Percentiles rank a stretch among this genome's conserved stretches.
Conservation (phyloP, 2,113 vertebrate genomes). For the Diadophis punctatus region DNA sequence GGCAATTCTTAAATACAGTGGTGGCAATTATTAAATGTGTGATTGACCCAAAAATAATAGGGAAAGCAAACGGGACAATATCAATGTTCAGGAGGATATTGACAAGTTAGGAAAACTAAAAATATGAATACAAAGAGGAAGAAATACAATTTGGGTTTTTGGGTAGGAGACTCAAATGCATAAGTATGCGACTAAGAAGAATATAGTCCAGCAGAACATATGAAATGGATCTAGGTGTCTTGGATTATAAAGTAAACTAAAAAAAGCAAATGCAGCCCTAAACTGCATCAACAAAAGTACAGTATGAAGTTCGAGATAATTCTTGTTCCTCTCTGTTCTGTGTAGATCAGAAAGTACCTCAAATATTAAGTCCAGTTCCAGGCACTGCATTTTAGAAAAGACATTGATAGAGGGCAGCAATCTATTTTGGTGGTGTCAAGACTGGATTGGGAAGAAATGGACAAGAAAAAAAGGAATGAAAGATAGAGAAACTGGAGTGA, state of each 20-base stretch:
- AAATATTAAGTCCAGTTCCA: neutral
- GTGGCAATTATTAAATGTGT: neutral
- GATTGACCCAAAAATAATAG: neutral
- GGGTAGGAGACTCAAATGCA: neutral
- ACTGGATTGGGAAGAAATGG: neutral
- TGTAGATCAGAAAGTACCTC: neutral
- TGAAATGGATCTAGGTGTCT: neutral
- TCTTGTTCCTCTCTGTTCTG: neutral
- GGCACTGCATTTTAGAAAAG: neutral
- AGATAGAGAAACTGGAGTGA: neutral
- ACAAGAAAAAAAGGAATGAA: neutral
- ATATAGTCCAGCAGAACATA: neutral
- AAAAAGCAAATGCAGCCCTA: neutral
- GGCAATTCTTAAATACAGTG: neutral
- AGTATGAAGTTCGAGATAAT: neutral
- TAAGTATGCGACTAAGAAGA: neutral
- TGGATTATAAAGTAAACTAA: neutral
- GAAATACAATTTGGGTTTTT: neutral
- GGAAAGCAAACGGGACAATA: neutral
- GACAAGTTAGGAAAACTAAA: neutral
- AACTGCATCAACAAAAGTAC: neutral
- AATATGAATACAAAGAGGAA: neutral
- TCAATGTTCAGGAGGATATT: neutral
- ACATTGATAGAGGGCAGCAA: neutral
- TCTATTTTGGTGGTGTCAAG: neutral